Evolutionary conservation across 2,113 vertebrate genomes (phyloP).

Genomic region (Monopterus albus): DNA sequence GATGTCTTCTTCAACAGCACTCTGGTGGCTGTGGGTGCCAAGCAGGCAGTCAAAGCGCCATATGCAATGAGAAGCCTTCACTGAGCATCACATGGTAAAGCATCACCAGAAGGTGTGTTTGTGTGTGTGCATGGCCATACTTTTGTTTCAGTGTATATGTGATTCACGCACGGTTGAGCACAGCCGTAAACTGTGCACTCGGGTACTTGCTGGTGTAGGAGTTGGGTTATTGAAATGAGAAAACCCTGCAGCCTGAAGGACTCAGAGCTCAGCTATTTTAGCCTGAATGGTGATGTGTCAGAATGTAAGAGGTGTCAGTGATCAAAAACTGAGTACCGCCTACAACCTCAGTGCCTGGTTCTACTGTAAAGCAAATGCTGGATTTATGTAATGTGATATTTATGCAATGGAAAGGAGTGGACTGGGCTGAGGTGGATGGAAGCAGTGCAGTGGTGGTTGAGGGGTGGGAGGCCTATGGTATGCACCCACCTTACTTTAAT

Average conservation of each 20-base stretch:
- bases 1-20: slow-evolving; percentile 23
- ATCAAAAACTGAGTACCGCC: slow-evolving; percentile 72
- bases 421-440: slow-evolving; percentile 48
- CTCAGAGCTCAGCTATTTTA: slow-evolving; percentile 76
- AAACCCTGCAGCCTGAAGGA: slow-evolving; percentile 66
- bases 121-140: slow-evolving; percentile 8
- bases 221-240: slow-evolving; percentile 70
- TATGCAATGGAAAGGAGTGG: slow-evolving; percentile 67
- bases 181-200: slow-evolving; percentile 51
- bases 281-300: slow-evolving; percentile 74
- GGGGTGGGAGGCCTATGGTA: slow-evolving; percentile 34
- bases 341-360: slow-evolving; percentile 66
- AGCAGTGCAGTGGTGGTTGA: slow-evolving; percentile 30
- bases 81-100: slow-evolving; percentile 18
- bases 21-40: slow-evolving; percentile 18
- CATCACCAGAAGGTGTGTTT: slow-evolving; percentile 21
- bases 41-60: slow-evolving; percentile 16
- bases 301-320: slow-evolving; percentile 75
- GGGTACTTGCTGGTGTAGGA: slow-evolving; percentile 65
- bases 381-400: slow-evolving; percentile 77
- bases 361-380: slow-evolving; percentile 48
- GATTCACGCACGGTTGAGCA: slow-evolving; percentile 25
- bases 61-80: slow-evolving; percentile 30
- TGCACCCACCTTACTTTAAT: slow-evolving; percentile 62
- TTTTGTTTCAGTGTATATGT: slow-evolving; percentile 19